Conservation (phyloP, 2,888 invertebrate species). For the Callimorpha dominula region DNA sequence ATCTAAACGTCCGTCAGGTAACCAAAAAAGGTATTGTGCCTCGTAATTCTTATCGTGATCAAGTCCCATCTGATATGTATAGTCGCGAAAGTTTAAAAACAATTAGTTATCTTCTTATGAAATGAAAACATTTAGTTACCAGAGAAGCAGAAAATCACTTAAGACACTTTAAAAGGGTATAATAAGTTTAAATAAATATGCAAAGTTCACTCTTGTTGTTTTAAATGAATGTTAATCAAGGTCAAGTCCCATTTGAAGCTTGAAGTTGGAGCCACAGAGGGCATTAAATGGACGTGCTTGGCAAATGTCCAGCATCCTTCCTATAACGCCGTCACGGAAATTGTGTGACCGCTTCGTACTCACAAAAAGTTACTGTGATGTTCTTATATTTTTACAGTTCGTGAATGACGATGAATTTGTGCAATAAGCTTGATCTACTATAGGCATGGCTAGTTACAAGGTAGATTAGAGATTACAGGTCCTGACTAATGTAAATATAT, state of each 20-base stretch:
- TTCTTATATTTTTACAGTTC: constrained; percentile 13
- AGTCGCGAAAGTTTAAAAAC: too few species aligned
- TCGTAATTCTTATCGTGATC: too few species aligned
- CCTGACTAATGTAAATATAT: too few species aligned
- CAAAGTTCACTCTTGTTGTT: constrained; percentile 4
- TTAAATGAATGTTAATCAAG: constrained; percentile 21
- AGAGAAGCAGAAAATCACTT: constrained; percentile 2
- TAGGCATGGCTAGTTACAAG: neutral
- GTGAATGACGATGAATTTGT: constrained; percentile 1
- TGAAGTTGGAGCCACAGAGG: constrained; percentile 19
- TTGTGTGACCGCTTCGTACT: constrained; percentile 11
- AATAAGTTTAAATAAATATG: constrained; percentile 8
- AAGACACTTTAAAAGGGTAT: neutral
- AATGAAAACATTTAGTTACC: neutral
- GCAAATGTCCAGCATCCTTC: constrained; percentile 23
- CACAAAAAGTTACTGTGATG: constrained; percentile 11
- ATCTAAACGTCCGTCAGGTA: too few species aligned
- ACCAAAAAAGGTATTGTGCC: too few species aligned
- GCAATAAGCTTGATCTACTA: neutral
- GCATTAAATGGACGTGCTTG: constrained; percentile 21
- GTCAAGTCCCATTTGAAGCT: constrained; percentile 25
- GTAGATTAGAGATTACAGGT: too few species aligned
- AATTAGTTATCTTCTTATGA: neutral
- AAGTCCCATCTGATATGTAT: too few species aligned
- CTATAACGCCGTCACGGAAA: constrained; percentile 15